Base-by-base conservation (phyloP, 2,797 vertebrate genomes). In the Halcyon leucocephala region DNA sequence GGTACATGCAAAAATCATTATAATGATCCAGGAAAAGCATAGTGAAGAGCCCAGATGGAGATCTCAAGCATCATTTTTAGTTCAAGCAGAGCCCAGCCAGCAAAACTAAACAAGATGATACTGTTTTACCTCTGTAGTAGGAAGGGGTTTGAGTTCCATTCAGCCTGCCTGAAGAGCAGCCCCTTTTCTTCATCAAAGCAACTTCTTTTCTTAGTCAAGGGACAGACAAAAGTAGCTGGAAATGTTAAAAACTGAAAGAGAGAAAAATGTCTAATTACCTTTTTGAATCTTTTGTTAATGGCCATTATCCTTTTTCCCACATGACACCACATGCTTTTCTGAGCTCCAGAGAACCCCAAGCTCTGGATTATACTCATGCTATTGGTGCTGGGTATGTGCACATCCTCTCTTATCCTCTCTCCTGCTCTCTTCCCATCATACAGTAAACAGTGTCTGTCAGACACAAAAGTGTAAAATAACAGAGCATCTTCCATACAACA, bases 391-490 rank as follows among this genome's bases (percentile, higher is more conserved):
- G 33, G 17, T 14, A 28, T 22, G 44, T 44, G 35, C 44, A 18
- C 3, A 6, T 14, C 22, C 33, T 84, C 35, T 55, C 71, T 85
- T 26, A 57, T 73, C 28, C 14, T 17, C 35, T 62, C 35, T 61
- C 35, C 35, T 14, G 18, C 35, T 82, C n/a, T 65, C 49, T 81
- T 52, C n/a, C 28, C 6, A 0, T 28, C 65, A 64, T 17, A 52
- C 7, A 55, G 31, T 46, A 65, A 91, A 29, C 51, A 57, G 7
- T 20, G 62, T 39, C 39, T 52, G 54, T 46, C 67, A 92, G 82
- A 70, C 35, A 39, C 1, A 6, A 90, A 81, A 93, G 69, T 82
- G 55, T 78, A 24, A 93, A 93, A 42, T 57, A 78, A 52, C 80
- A 79, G 35, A 89, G 60, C 24, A 17, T 91, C 52, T 79, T 94